Base-by-base conservation (phyloP, 2,113 vertebrate species). In the Daphoenositta chrysoptera region DNA sequence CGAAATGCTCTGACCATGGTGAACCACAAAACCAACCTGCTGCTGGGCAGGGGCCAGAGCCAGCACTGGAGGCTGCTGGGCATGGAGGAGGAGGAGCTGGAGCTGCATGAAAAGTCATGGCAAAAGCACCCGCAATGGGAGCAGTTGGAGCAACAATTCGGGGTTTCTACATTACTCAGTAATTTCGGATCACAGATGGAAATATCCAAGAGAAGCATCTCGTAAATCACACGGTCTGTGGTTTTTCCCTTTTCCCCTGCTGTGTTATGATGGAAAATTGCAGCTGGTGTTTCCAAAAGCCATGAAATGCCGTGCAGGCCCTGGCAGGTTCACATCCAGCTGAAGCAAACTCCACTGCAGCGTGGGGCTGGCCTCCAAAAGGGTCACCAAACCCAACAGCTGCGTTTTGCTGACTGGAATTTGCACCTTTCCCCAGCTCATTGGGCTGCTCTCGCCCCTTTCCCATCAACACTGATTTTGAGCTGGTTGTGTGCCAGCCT, bases 211-310 rank as follows among this genome's bases (percentile, higher is more conserved):
- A 95, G 83, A 64, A 77, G 51, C 56, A 68, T 75, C 83, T 93
- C 23, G 1, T 92, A 94, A 96, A 96, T 88, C 81, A 89, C 81
- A 57, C 10, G 0, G 26, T 44, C 51, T 75, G 53, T 56, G 53
- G 45, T 42, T 81, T 95, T 75, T 30, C 66, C 68, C 45, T 63
- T 80, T 79, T 37, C 31, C 31, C 14, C 91, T 80, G 63, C 93
- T 95, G 72, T 44, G 53, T 80, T 72, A 72, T 40, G 30, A 44
- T 24, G 76, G 87, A 82, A 96, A 95, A 90, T 78, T 89, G 75
- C 85, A 85, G 65, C 37, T 2, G 3, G 40, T 57, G 51, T 68
- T 96, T 95, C 93, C 79, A 92, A 93, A 95, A 94, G 69, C 81
- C 84, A 60, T 87, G 58, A 90, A 88, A 86, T 50, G 18, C 27